Evolutionary conservation across 2,888 invertebrate genomes (phyloP), one percentile per base, ranked within the genome.

Genomic region (Trilocha varians): DNA sequence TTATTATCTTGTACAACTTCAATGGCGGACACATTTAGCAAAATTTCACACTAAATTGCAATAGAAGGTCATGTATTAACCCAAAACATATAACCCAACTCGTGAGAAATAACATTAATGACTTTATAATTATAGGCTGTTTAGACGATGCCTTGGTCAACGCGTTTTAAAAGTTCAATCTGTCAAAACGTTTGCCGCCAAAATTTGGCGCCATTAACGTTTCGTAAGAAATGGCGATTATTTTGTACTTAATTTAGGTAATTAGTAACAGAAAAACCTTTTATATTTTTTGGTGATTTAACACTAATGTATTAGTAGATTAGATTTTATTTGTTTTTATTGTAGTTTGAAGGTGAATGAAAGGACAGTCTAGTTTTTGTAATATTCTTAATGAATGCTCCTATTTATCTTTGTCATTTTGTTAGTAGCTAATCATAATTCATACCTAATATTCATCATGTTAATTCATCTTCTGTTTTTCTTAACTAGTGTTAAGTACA

Each of bases 71-170:
- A 11, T 25, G 25, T 25, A 9, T 25, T 25, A 25, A 2, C 25
- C 16, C 9, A 39, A 16, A 34, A 39, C 35, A 42, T 33, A 34
- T 39, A 39, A 49, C 36, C 42, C 43, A 48, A 44, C 42, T 39
- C 57, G 59, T 59, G 59, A 50, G 58, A 58, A 55, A 48, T 44
- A 40, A 38, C 40, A 43, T 46, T 50, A 57, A 57, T 49, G 54
- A 48, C 47, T 42, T 48, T 56, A 44, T 57, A 57, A 57, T 57
- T 59, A 51, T 32, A 47, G 52, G 55, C 48, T 49, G 49, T 38
- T 36, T 40, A n/a, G 32, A 43, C 25, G 32, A 39, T 42, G 40
- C 38, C 45, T 43, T 46, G 13, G 45, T 40, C 35, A 33, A 40
- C 38, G 42, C 40, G 39, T n/a, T 49, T 14, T 49, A 49, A 57